Evolutionary conservation across 2,797 vertebrate species (phyloP).

Genomic region (Microtus californicus): DNA sequence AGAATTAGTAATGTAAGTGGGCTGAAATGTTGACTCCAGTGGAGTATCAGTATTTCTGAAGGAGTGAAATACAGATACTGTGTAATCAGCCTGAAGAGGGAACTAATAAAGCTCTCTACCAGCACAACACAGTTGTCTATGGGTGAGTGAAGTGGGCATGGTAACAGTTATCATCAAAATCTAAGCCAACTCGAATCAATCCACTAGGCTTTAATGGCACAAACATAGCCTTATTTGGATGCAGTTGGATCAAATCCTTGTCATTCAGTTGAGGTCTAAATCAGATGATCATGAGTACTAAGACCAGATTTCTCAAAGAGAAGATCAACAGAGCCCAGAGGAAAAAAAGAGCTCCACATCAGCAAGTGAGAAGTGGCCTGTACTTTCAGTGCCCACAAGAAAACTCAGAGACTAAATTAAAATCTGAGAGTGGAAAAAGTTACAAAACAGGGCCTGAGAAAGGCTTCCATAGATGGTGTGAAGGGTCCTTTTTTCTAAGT

Average conservation of each 20-base stretch:
- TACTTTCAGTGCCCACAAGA: neutral
- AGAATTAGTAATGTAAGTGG: neutral
- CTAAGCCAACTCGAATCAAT: neutral
- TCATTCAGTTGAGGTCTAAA: neutral
- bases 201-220: neutral
- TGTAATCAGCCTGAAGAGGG: neutral
- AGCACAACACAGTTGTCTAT: neutral
- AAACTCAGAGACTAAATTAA: neutral
- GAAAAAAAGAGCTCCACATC: neutral
- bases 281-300: neutral
- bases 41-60: neutral
- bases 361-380: neutral
- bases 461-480: neutral
- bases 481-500: too few species aligned
- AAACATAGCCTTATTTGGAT: neutral
- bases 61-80: rapidly evolving
- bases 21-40: neutral
- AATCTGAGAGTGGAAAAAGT: neutral
- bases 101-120: neutral
- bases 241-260: neutral
- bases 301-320: neutral
- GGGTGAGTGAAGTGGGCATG: neutral
- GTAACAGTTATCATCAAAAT: conserved; percentile 34
- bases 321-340: neutral
- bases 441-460: neutral